Evolutionary conservation across 2,113 vertebrate genomes (phyloP).

Genomic region (Chelonoidis abingdonii): DNA sequence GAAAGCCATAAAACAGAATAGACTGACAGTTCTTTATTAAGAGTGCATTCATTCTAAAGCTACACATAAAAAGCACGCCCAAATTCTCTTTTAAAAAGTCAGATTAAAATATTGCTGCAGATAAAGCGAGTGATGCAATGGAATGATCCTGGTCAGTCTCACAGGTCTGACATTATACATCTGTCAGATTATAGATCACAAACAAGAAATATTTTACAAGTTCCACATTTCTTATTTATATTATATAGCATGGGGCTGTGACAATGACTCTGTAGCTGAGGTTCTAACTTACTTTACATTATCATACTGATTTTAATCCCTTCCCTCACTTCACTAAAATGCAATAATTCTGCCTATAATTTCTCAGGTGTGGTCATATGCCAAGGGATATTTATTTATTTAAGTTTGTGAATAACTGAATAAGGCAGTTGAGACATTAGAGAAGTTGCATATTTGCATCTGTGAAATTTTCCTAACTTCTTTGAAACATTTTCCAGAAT

Average conservation of each 20-base stretch:
- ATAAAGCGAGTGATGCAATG: background rate
- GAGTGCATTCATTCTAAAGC: background rate
- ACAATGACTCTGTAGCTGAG: background rate
- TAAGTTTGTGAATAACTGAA: background rate
- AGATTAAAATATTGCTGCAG: background rate
- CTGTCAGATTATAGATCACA: background rate
- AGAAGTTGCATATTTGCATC: background rate
- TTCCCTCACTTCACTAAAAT: background rate
- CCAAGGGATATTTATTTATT: background rate
- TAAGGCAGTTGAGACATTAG: background rate
- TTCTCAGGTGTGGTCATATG: background rate
- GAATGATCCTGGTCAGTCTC: background rate
- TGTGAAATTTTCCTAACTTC: background rate
- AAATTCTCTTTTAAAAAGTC: background rate
- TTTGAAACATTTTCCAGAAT: background rate
- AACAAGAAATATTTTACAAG: background rate
- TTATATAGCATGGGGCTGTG: background rate
- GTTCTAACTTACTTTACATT: background rate
- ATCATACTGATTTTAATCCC: background rate
- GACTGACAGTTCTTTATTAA: background rate
- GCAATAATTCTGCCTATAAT: background rate
- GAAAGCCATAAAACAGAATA: background rate
- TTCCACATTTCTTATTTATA: background rate
- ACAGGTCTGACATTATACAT: accelerated
- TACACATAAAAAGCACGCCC: background rate